These are phyloP conservation scores for Maniola jurtina DNA, from an alignment of 1,140 invertebrate genomes.

Conservation along the genomic window DNA sequence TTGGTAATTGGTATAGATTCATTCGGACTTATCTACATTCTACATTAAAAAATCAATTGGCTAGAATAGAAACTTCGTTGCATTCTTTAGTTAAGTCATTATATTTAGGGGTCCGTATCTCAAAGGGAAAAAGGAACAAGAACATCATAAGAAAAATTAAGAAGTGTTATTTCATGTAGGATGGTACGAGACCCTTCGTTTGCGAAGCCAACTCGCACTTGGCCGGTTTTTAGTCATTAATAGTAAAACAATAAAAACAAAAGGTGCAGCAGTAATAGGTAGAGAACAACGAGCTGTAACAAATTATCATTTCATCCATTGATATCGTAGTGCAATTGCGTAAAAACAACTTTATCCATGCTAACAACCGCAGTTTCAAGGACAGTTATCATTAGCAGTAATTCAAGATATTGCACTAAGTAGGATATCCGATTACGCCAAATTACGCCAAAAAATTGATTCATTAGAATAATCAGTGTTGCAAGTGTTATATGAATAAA, in stretches of 20 bases:
- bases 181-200: too few species aligned
- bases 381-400: background rate
- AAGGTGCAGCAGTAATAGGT: background rate
- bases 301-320: background rate
- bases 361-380: background rate
- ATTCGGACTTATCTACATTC: too few species aligned
- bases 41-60: too few species aligned
- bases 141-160: too few species aligned
- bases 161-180: too few species aligned
- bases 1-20: too few species aligned
- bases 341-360: background rate
- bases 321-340: background rate
- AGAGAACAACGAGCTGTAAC: background rate
- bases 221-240: too few species aligned
- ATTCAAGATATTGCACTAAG: background rate
- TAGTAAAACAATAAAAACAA: background rate
- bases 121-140: too few species aligned
- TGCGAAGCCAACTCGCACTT: too few species aligned
- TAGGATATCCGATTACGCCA: slow-evolving; percentile 5
- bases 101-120: too few species aligned
- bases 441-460: background rate
- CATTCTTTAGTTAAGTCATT: too few species aligned
- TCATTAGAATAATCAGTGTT: background rate
- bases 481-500: background rate
- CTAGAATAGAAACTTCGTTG: too few species aligned